Evolutionary conservation across 2,797 vertebrate species (phyloP).

Genomic region (Hoplostethus atlanticus): DNA sequence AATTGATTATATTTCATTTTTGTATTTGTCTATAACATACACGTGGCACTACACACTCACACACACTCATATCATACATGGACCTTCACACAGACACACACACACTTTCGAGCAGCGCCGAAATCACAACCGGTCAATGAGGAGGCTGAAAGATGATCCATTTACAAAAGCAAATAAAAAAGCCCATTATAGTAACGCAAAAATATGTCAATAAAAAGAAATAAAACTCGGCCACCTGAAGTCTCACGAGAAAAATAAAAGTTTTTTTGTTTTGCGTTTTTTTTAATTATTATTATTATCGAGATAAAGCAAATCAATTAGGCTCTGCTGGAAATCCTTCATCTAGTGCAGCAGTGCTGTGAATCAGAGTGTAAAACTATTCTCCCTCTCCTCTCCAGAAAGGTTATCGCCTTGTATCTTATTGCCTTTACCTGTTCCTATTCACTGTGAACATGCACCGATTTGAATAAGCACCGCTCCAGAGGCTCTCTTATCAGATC

Average conservation of each 20-base stretch:
- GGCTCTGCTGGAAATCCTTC: conserved; percentile 58
- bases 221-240: not conserved
- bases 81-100: conserved; percentile 25
- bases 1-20: conserved; percentile 47
- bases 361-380: conserved; percentile 74
- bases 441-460: conserved; percentile 82
- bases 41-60: conserved; percentile 17
- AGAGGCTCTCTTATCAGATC: conserved; percentile 84
- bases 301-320: conserved; percentile 72
- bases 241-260: conserved; percentile 29
- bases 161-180: conserved; percentile 54
- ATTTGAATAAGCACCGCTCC: conserved; percentile 85
- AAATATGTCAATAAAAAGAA: conserved; percentile 10
- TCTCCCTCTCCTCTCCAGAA: conserved; percentile 72
- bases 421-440: conserved; percentile 82
- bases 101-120: conserved; percentile 21
- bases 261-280: conserved; percentile 44
- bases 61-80: conserved; percentile 18
- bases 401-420: conserved; percentile 83
- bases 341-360: conserved; percentile 61
- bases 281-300: conserved; percentile 29
- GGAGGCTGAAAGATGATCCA: conserved; percentile 49
- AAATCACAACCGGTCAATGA: conserved; percentile 38
- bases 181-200: conserved; percentile 20
- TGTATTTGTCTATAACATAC: conserved; percentile 53